Evolutionary conservation across 2,888 invertebrate species (phyloP).

Genomic region (Cheilosia vernalis): DNA sequence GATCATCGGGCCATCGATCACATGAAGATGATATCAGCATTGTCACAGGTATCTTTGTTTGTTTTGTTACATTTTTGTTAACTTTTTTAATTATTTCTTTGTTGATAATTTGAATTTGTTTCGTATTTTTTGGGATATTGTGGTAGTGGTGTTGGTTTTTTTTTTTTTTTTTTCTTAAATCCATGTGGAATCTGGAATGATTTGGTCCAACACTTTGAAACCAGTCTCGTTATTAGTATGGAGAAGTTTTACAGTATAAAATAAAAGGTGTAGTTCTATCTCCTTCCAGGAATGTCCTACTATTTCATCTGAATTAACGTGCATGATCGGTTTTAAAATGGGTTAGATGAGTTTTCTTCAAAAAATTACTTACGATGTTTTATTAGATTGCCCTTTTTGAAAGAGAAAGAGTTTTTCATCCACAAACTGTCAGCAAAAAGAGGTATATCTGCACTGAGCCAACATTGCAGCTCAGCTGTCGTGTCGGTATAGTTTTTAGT

Average conservation of each 20-base stretch:
- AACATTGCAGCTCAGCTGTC: too few species aligned
- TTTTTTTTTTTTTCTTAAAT: background rate
- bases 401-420: too few species aligned
- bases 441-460: too few species aligned
- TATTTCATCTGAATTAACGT: background rate
- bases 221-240: background rate
- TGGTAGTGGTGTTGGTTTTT: background rate
- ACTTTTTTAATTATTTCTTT: conserved; percentile 32
- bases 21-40: conserved; percentile 93
- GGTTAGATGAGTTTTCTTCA: too few species aligned
- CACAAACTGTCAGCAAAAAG: too few species aligned
- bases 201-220: background rate
- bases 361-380: too few species aligned
- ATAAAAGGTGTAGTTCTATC: background rate
- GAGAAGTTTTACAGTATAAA: background rate
- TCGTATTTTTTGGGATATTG: conserved; percentile 1
- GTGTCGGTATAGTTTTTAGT: too few species aligned
- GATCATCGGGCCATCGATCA: conserved; percentile 86
- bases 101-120: conserved; percentile 6
- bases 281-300: background rate
- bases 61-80: conserved; percentile 48
- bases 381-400: too few species aligned
- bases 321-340: background rate
- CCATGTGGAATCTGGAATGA: too few species aligned
- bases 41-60: conserved; percentile 89